Evolutionary conservation across 2,113 vertebrate genomes (phyloP).

Genomic region (Salminus brasiliensis): DNA sequence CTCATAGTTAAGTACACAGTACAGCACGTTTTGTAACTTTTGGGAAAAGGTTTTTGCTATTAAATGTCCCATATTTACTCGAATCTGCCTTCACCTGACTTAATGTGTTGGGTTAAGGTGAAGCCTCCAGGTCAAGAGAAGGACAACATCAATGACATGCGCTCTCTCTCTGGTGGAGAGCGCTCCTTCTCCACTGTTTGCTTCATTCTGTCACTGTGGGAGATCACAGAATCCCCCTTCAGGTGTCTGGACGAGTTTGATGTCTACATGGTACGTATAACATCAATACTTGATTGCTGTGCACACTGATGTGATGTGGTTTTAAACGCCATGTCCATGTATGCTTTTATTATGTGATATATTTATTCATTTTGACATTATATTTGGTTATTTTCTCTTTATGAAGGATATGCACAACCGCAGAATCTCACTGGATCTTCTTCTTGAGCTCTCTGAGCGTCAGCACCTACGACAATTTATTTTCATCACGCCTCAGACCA

Average conservation of each 20-base stretch:
- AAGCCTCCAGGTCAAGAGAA: constrained; percentile 87
- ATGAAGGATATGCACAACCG: constrained; percentile 71
- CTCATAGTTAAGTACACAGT: neutral
- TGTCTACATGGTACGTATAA: constrained; percentile 89
- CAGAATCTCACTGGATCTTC: constrained; percentile 68
- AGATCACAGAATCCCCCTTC: constrained; percentile 93
- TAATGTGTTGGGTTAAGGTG: constrained; percentile 73
- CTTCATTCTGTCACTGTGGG: constrained; percentile 95
- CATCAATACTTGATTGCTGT: neutral
- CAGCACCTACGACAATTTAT: constrained; percentile 71
- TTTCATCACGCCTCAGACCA: constrained; percentile 69
- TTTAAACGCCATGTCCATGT: neutral
- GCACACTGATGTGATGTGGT: neutral
- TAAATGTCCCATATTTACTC: neutral
- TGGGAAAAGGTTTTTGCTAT: no score
- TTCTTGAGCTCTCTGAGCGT: constrained; percentile 67
- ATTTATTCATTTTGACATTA: no score
- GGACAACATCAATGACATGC: constrained; percentile 82
- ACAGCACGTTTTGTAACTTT: neutral
- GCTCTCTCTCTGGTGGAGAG: constrained; percentile 92
- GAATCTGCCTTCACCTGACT: neutral
- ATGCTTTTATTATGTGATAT: neutral
- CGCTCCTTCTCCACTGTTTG: constrained; percentile 97
- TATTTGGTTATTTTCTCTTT: neutral
- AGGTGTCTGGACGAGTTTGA: constrained; percentile 98